Evolutionary conservation across 2,113 vertebrate species (phyloP).

Genomic region (Seriola aureovittata): DNA sequence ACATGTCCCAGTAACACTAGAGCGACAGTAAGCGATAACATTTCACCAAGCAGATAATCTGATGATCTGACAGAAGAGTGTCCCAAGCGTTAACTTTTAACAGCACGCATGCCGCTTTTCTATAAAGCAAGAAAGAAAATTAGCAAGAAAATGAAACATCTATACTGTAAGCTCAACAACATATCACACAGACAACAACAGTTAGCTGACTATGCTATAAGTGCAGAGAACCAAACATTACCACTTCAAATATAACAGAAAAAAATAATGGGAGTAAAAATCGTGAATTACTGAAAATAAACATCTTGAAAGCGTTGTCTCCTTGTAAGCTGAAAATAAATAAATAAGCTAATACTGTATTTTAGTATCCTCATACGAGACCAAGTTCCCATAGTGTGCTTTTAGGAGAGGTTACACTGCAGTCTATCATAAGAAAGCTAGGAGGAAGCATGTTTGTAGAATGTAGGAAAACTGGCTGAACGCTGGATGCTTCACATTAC

Average conservation of each 20-base stretch:
- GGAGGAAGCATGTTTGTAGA: slow-evolving; percentile 52
- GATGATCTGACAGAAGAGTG: neutral
- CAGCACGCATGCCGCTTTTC: neutral
- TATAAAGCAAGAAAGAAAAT: too few relatives aligned
- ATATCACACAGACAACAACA: neutral
- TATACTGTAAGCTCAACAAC: neutral
- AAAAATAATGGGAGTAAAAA: slow-evolving; percentile 11
- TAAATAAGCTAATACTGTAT: neutral
- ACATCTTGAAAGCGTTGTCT: slow-evolving; percentile 59
- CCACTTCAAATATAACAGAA: slow-evolving; percentile 1
- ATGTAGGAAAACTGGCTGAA: slow-evolving; percentile 74
- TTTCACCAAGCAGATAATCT: neutral
- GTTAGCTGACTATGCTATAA: neutral
- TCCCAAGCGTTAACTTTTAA: neutral
- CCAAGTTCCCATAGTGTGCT: slow-evolving; percentile 27
- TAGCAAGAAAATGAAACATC: neutral
- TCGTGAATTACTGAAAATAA: slow-evolving; percentile 67
- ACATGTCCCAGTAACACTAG: slow-evolving; percentile 23
- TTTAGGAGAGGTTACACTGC: slow-evolving; percentile 27
- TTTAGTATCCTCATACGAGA: slow-evolving; percentile 34
- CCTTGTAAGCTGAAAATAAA: neutral
- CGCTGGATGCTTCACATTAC: slow-evolving; percentile 40
- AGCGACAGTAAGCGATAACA: neutral
- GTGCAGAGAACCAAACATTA: neutral
- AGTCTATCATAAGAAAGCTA: slow-evolving; percentile 20